Evolutionary conservation across 2,888 invertebrate species (phyloP).

Genomic region (Hydropsyche betteni): DNA sequence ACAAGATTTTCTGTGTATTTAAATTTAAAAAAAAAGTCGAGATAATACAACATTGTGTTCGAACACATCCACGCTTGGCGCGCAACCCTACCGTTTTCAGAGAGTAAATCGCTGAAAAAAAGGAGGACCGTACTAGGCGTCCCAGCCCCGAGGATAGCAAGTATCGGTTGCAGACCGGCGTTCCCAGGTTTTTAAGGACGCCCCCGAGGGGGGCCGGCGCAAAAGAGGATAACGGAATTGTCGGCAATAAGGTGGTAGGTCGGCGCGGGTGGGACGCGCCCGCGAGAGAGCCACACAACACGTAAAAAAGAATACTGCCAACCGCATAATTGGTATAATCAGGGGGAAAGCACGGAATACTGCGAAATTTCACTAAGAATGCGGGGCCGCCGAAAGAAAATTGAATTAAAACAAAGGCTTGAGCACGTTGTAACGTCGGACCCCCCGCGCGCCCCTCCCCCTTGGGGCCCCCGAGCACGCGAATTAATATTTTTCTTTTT

Average conservation of each 20-base stretch:
- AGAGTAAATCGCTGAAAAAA: too few relatives aligned
- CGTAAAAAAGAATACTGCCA: slow-evolving; percentile 47
- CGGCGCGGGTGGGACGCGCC: slow-evolving; percentile 20
- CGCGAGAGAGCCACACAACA: slow-evolving; percentile 19
- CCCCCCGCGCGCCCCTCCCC: slow-evolving; percentile 2
- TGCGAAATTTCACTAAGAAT: slow-evolving; percentile 50
- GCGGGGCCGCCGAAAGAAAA: slow-evolving; percentile 49
- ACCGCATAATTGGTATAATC: slow-evolving; percentile 52
- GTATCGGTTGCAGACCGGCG: slow-evolving; percentile 39
- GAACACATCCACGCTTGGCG: too few relatives aligned
- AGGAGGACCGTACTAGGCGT: too few relatives aligned
- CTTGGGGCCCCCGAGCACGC: slow-evolving; percentile 12
- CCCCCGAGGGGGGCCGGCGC: slow-evolving; percentile 16
- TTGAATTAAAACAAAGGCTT: slow-evolving; percentile 52
- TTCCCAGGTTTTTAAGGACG: slow-evolving; percentile 36
- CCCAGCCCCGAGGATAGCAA: slow-evolving; percentile 35
- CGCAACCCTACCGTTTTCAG: too few relatives aligned
- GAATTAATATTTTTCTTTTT: slow-evolving; percentile 37
- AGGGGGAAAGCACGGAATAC: slow-evolving; percentile 49
- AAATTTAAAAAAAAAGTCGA: too few relatives aligned
- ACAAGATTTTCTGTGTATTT: too few relatives aligned
- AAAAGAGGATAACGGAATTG: slow-evolving; percentile 35
- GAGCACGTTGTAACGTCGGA: slow-evolving; percentile 43
- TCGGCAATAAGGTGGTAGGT: too few relatives aligned
- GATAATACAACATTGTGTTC: too few relatives aligned